Conservation (phyloP, 2,113 vertebrate genomes). For the Paracanthobrama guichenoti region DNA sequence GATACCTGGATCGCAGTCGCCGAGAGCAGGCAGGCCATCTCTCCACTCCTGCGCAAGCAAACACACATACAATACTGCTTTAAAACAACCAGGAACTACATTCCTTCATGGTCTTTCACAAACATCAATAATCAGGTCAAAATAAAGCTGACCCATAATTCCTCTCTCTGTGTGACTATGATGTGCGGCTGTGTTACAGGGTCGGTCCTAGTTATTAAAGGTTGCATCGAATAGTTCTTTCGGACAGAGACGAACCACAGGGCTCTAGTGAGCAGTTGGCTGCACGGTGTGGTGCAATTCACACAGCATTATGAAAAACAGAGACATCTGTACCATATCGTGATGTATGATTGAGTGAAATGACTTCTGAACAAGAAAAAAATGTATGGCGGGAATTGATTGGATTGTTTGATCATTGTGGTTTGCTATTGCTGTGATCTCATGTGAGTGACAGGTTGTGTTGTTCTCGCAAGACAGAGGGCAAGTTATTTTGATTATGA, state of each 20-base stretch:
- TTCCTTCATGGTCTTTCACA: neutral
- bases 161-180: conserved; percentile 15
- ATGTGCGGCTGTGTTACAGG: neutral
- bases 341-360: too few relatives aligned
- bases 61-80: conserved; percentile 15
- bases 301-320: conserved; percentile 21
- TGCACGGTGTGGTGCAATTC: conserved; percentile 17
- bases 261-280: conserved; percentile 20
- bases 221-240: neutral
- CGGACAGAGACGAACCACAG: conserved; percentile 32
- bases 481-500: too few relatives aligned
- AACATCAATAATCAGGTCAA: conserved; percentile 25
- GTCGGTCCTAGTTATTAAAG: conserved; percentile 10
- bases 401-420: too few relatives aligned
- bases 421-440: too few relatives aligned
- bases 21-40: conserved; percentile 69
- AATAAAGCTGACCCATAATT: conserved; percentile 17
- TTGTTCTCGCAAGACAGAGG: too few relatives aligned
- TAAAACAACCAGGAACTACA: conserved; percentile 21
- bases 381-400: too few relatives aligned
- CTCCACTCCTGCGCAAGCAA: conserved; percentile 72
- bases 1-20: conserved; percentile 71
- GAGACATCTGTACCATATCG: neutral
- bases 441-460: too few relatives aligned
- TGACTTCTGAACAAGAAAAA: too few relatives aligned